These are phyloP conservation scores for Altica lythri DNA, from an alignment of 2,888 invertebrate genomes.

Conservation along the genomic window DNA sequence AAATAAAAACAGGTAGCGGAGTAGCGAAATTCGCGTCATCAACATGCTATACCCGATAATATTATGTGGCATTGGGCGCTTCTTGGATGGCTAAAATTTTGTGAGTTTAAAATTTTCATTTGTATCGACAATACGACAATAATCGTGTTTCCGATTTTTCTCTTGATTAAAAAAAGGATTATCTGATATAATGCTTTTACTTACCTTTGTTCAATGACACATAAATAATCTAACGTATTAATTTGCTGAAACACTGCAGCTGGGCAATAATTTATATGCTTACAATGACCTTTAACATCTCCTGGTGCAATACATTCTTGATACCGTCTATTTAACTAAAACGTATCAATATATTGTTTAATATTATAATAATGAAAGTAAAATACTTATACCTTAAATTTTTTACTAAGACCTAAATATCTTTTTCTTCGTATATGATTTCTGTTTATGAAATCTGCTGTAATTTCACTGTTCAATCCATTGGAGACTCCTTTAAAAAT, in stretches of 20 bases:
- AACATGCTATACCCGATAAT: too few species aligned
- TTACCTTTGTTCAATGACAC: conserved; percentile 70
- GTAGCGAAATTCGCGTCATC: too few species aligned
- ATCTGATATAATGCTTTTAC: too few species aligned
- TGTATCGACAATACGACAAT: too few species aligned
- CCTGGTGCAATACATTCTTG: conserved; percentile 64
- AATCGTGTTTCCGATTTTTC: too few species aligned
- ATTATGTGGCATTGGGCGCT: too few species aligned
- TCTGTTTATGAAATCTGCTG: conserved; percentile 27
- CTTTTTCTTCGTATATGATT: conserved; percentile 45
- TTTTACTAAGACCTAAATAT: conserved; percentile 48
- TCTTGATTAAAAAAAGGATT: too few species aligned
- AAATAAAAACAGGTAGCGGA: too few species aligned
- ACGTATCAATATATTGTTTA: too few species aligned
- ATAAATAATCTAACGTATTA: conserved; percentile 68
- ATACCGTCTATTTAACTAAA: conserved; percentile 65
- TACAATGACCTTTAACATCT: conserved; percentile 69
- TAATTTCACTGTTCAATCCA: too few species aligned
- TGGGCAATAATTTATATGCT: conserved; percentile 67
- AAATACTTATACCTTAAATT: conserved; percentile 44
- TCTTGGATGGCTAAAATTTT: too few species aligned
- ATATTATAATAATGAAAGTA: conserved; percentile 1
- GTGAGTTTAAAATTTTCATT: too few species aligned
- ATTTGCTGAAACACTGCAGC: conserved; percentile 59
- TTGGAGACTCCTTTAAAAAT: neutral